Conservation (phyloP, 2,113 vertebrate species). For the Rhabdornis inornatus region DNA sequence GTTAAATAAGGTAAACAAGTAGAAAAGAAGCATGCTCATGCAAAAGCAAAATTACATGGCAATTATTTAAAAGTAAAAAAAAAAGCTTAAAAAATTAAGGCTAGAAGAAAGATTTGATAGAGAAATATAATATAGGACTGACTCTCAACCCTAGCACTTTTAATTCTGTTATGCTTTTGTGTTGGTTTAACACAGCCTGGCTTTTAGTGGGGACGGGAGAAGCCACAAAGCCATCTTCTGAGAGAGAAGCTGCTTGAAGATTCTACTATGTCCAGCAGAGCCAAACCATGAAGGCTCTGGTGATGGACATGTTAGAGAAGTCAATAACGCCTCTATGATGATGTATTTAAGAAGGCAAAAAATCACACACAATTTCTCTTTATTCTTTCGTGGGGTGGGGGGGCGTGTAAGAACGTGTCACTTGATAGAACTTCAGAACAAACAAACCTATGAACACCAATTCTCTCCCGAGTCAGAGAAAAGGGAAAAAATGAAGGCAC, state of each 20-base stretch:
- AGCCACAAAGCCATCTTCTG: neutral
- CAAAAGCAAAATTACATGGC: neutral
- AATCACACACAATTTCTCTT: accelerated
- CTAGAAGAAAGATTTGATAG: neutral
- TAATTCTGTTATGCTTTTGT: neutral
- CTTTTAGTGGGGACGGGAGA: neutral
- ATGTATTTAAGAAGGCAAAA: neutral
- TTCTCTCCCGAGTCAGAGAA: neutral
- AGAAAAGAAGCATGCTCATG: neutral
- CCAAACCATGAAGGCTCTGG: neutral
- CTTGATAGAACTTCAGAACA: neutral
- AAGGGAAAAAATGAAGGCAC: too few relatives aligned
- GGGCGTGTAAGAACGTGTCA: accelerated
- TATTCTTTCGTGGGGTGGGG: neutral
- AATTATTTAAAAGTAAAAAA: neutral
- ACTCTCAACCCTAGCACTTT: neutral
- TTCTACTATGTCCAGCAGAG: neutral
- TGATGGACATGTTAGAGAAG: neutral
- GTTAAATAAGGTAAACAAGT: neutral
- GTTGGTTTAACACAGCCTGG: neutral
- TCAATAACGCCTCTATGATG: neutral
- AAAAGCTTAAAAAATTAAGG: accelerated
- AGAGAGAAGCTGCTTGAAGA: neutral
- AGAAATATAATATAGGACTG: neutral
- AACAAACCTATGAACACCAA: neutral